phyloP scores from a whole-genome alignment of 2,797 vertebrate genomes.

The Eutrigla gurnardus region DNA sequence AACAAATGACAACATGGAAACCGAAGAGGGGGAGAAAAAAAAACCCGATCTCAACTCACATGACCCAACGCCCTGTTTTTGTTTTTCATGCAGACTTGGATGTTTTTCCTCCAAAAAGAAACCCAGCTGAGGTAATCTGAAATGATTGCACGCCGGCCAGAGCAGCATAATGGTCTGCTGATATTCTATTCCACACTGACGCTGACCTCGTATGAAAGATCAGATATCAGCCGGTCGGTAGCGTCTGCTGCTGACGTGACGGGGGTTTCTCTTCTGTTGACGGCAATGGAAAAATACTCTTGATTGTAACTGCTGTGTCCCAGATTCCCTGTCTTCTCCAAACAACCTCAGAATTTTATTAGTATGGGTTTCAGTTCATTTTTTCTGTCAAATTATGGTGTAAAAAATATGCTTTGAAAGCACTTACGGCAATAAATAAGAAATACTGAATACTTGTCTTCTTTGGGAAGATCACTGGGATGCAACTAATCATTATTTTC shows the following conservation, averaged over 20 bases:
- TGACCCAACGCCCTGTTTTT: not conserved
- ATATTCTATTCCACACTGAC: slow-evolving; percentile 5
- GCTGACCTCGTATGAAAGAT: not conserved
- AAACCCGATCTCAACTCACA: slow-evolving; percentile 14
- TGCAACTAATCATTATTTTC: not conserved
- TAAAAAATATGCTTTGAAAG: not conserved
- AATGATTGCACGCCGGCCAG: not conserved
- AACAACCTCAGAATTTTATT: slow-evolving; percentile 20
- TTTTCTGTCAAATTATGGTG: slow-evolving; percentile 2
- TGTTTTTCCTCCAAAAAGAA: slow-evolving; percentile 1
- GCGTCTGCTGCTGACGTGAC: not conserved
- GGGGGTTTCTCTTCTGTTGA: slow-evolving; percentile 4
- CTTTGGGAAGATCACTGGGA: not conserved
- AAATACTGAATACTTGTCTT: not conserved
- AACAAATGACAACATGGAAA: slow-evolving; percentile 37
- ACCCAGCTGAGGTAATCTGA: not conserved
- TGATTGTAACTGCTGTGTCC: not conserved
- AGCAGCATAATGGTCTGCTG: not conserved
- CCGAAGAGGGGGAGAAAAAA: not conserved
- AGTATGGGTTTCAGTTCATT: not conserved
- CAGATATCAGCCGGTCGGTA: slow-evolving; percentile 15
- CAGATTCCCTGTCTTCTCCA: not conserved
- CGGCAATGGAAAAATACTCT: not conserved
- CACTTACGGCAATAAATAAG: not conserved
- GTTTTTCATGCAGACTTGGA: not conserved